phyloP scores from a whole-genome alignment of 2,113 vertebrate genomes.

The Notiomystis cincta region DNA sequence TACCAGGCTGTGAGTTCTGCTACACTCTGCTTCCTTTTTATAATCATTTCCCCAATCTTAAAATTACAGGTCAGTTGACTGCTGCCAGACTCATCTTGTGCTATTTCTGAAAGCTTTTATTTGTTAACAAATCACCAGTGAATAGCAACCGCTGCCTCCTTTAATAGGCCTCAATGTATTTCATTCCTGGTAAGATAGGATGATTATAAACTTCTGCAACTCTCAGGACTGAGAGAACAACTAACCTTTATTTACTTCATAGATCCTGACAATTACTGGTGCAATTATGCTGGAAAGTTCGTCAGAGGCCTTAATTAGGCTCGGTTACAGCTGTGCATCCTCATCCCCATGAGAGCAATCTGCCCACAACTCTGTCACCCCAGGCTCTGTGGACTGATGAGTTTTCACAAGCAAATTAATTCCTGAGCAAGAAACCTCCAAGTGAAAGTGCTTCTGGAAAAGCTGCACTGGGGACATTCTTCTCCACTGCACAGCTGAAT shows the following conservation, averaged over 20 bases:
- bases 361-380: neutral
- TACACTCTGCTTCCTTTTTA: neutral
- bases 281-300: neutral
- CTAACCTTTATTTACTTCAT: neutral
- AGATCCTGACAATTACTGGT: neutral
- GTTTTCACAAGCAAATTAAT: neutral
- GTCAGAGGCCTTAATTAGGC: neutral
- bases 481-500: neutral
- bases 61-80: neutral
- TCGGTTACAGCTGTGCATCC: neutral
- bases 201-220: neutral
- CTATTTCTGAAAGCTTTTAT: constrained; percentile 7
- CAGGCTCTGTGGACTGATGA: neutral
- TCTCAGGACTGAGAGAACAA: neutral
- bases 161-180: neutral
- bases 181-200: neutral
- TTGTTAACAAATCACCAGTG: neutral
- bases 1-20: neutral
- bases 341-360: neutral
- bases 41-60: neutral
- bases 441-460: neutral
- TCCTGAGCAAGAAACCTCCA: neutral
- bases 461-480: neutral
- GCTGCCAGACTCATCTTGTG: neutral
- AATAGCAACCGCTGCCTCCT: neutral